Conservation (phyloP, 2,797 vertebrate genomes). For the Spizella passerina region DNA sequence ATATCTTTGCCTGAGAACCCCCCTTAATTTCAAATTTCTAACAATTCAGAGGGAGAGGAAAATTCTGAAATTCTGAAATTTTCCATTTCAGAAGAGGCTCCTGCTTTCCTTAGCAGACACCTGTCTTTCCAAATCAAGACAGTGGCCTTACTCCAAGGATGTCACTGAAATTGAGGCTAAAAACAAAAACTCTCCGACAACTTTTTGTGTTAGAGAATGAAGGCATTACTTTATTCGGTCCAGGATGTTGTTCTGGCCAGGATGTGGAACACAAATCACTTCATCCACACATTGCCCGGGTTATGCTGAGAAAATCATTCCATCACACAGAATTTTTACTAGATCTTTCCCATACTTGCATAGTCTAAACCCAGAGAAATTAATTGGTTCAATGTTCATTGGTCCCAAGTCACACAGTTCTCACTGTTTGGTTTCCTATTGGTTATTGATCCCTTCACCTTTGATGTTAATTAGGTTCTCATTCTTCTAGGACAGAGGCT, state of each 20-base stretch:
- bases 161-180: fast-evolving
- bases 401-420: too few relatives aligned
- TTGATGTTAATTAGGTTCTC: background rate
- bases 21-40: too few relatives aligned
- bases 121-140: too few relatives aligned
- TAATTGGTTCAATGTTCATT: background rate
- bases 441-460: background rate
- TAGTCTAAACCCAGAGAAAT: background rate
- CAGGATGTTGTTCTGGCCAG: background rate
- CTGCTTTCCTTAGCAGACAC: too few relatives aligned
- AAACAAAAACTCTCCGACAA: background rate
- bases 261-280: background rate
- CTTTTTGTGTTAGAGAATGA: background rate
- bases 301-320: background rate
- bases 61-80: too few relatives aligned
- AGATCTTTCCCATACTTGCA: background rate
- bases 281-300: background rate
- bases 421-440: background rate
- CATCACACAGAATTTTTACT: background rate
- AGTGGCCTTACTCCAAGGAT: background rate
- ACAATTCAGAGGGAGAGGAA: too few relatives aligned
- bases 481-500: background rate
- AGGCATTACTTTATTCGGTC: background rate
- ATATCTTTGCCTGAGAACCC: too few relatives aligned
- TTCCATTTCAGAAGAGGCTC: too few relatives aligned